Evolutionary conservation across 2,888 invertebrate species (phyloP).

Genomic region (Heliconius sara): DNA sequence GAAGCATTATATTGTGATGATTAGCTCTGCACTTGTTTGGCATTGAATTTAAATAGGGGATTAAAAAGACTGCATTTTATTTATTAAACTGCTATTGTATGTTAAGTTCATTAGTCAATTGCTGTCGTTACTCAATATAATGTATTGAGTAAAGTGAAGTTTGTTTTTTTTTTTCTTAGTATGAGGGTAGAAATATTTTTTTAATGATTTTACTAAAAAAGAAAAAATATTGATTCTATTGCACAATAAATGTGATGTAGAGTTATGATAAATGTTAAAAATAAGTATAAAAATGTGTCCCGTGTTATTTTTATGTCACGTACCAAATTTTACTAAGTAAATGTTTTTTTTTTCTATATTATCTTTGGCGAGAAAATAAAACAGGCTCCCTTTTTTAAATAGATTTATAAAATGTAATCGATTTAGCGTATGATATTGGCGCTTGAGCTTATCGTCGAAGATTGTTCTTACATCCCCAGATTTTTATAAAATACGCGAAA

Average conservation of each 20-base stretch:
- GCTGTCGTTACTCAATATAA: slow-evolving; percentile 64
- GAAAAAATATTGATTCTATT: background rate
- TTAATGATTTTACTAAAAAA: background rate
- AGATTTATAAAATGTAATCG: slow-evolving; percentile 49
- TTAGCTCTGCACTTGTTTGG: slow-evolving; percentile 80
- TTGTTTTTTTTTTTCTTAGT: slow-evolving; percentile 45
- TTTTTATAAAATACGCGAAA: slow-evolving; percentile 84
- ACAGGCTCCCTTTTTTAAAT: slow-evolving; percentile 31
- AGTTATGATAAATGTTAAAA: background rate
- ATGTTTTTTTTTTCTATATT: background rate
- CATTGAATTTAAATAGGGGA: slow-evolving; percentile 84
- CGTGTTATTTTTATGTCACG: background rate
- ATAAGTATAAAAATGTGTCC: background rate
- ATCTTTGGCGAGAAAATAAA: background rate
- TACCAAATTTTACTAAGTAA: background rate
- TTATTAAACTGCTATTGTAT: slow-evolving; percentile 79
- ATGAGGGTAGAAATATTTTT: background rate
- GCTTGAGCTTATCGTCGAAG: slow-evolving; percentile 67
- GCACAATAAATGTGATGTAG: background rate
- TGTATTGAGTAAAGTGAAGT: slow-evolving; percentile 44
- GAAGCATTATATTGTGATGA: slow-evolving; percentile 83
- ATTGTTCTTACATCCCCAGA: slow-evolving; percentile 80
- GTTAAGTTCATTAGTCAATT: slow-evolving; percentile 76
- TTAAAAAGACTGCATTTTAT: slow-evolving; percentile 78
- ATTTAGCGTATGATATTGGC: slow-evolving; percentile 61